These are phyloP conservation scores for Enteromius thamalakanensis DNA, from an alignment of 2,797 vertebrate species.

Conservation along the genomic window DNA sequence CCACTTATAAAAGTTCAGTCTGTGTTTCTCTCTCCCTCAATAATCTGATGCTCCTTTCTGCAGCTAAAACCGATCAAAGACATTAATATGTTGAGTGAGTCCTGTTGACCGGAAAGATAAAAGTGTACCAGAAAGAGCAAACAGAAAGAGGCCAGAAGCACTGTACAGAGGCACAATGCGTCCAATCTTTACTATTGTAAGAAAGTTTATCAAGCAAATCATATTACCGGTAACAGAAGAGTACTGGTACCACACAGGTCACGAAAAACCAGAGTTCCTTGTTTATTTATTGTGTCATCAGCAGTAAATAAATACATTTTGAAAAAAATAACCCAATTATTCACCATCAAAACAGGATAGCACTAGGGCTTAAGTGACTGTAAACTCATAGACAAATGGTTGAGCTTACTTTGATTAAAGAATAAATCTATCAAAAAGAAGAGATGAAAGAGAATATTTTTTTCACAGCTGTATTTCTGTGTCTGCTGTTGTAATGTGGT, in stretches of 20 bases:
- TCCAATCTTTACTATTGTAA: neutral
- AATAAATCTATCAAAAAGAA: too few species aligned
- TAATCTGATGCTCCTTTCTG: neutral
- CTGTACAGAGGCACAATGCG: neutral
- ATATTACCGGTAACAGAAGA: neutral
- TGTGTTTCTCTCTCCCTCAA: neutral
- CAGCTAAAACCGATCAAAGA: neutral
- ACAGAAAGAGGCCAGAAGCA: neutral
- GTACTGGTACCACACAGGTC: neutral
- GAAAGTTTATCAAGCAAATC: neutral
- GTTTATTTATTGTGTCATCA: neutral
- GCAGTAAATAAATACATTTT: neutral
- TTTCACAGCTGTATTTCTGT: too few species aligned
- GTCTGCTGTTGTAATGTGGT: too few species aligned
- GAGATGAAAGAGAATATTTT: too few species aligned
- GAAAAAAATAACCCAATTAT: neutral
- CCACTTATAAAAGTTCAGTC: neutral
- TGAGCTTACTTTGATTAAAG: too few species aligned
- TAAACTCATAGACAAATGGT: neutral
- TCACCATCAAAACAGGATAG: neutral
- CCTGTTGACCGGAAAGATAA: neutral
- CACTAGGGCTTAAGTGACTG: neutral
- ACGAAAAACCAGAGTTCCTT: neutral
- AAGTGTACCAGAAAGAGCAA: neutral
- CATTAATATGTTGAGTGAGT: neutral